Percentiles rank a stretch among this genome's conserved stretches.
Evolutionary conservation across 1,140 invertebrate genomes (phyloP).

Genomic region (Tribolium madens): DNA sequence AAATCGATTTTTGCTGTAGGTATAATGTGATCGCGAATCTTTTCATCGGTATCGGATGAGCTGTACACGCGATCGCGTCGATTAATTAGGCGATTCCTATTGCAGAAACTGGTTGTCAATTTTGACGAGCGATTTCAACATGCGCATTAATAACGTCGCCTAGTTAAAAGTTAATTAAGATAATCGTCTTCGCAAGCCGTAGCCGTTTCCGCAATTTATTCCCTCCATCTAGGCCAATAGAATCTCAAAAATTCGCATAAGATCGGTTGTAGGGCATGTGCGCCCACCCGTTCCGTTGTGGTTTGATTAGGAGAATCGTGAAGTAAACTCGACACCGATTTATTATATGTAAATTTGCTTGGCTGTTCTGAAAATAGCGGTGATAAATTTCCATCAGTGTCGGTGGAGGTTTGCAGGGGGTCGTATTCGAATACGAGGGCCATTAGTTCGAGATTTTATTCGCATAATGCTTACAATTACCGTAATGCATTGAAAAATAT

Average conservation of each 20-base stretch:
- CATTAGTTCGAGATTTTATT: constrained; percentile 47
- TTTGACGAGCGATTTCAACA: constrained; percentile 32
- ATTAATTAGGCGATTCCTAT: constrained; percentile 36
- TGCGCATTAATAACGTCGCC: constrained; percentile 28
- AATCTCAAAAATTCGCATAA: too few relatives aligned
- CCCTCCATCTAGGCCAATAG: background rate
- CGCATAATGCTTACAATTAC: constrained; percentile 8
- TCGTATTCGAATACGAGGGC: constrained; percentile 33
- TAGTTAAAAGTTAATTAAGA: constrained; percentile 37
- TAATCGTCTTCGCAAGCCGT: background rate
- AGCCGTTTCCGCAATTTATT: background rate
- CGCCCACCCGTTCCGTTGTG: constrained; percentile 14
- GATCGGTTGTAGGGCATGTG: background rate
- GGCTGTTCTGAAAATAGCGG: constrained; percentile 45
- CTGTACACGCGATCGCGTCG: constrained; percentile 4
- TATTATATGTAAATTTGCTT: constrained; percentile 52
- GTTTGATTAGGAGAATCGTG: constrained; percentile 34
- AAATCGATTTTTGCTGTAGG: too few relatives aligned
- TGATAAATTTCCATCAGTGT: constrained; percentile 53
- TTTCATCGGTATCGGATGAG: background rate
- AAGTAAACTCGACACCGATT: constrained; percentile 42
- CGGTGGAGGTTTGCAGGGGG: constrained; percentile 48
- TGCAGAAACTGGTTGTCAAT: constrained; percentile 34
- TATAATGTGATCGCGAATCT: constrained; percentile 1
- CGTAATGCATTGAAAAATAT: constrained; percentile 5